phyloP scores from a whole-genome alignment of 2,888 invertebrate species.

The Amphipyra berbera region DNA sequence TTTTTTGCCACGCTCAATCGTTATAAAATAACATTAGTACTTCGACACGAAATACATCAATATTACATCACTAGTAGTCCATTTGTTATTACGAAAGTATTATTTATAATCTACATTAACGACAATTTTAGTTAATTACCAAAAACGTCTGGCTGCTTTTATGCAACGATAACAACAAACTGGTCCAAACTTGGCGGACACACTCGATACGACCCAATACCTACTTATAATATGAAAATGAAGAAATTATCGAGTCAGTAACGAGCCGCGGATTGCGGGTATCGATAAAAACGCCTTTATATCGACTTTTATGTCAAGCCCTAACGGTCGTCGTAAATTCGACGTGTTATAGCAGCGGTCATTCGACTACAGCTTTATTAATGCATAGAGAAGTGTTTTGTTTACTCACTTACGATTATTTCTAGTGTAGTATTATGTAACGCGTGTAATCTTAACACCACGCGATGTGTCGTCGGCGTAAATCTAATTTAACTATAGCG shows the following conservation, averaged over 20 bases:
- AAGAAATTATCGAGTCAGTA: slow-evolving; percentile 81
- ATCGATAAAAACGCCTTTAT: slow-evolving; percentile 82
- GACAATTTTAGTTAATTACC: slow-evolving; percentile 66
- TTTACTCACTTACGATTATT: slow-evolving; percentile 69
- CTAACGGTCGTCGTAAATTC: slow-evolving; percentile 82
- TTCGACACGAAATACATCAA: slow-evolving; percentile 13
- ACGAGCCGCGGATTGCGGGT: slow-evolving; percentile 76
- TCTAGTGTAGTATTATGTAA: slow-evolving; percentile 67
- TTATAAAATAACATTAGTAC: slow-evolving; percentile 7
- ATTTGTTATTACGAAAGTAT: slow-evolving; percentile 44
- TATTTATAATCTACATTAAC: slow-evolving; percentile 61
- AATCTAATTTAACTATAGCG: slow-evolving; percentile 68
- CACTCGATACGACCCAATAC: slow-evolving; percentile 53
- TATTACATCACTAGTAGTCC: slow-evolving; percentile 42
- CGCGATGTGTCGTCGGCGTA: slow-evolving; percentile 66
- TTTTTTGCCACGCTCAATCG: slow-evolving; percentile 4
- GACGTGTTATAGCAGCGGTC: slow-evolving; percentile 72
- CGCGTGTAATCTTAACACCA: slow-evolving; percentile 67
- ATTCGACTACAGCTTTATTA: slow-evolving; percentile 78
- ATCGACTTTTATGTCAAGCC: slow-evolving; percentile 78
- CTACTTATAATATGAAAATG: slow-evolving; percentile 72
- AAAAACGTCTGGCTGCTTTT: slow-evolving; percentile 60
- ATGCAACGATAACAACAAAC: slow-evolving; percentile 69
- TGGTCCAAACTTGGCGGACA: slow-evolving; percentile 67
- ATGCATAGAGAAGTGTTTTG: slow-evolving; percentile 73